A percentile compares a stretch with the other conserved stretches of the same genome.
Evolutionary conservation across 2,113 vertebrate genomes (phyloP).

Genomic region (Pao palembangensis): DNA sequence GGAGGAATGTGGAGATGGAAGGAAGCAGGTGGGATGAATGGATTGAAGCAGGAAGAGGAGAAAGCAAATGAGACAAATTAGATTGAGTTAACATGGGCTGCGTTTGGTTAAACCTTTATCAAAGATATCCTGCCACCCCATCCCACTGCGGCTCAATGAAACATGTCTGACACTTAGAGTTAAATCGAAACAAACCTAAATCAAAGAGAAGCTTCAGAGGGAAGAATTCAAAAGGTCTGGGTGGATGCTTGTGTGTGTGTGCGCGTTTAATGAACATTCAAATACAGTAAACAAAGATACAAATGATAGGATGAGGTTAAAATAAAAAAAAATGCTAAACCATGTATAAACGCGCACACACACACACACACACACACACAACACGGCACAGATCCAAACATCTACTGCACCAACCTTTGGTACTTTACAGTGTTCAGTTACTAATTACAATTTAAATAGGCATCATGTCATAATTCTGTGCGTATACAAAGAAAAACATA

Average conservation of each 20-base stretch:
- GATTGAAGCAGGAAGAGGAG: slow-evolving; percentile 41
- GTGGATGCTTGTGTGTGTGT: not conserved
- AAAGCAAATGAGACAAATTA: slow-evolving; percentile 67
- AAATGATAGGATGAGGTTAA: no score
- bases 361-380: no score
- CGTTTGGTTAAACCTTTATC: slow-evolving; percentile 81
- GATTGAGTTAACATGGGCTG: slow-evolving; percentile 65
- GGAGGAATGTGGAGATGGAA: slow-evolving; percentile 23
- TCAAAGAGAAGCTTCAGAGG: not conserved
- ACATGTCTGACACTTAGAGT: slow-evolving; percentile 15
- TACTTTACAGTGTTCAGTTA: no score
- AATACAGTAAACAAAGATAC: no score
- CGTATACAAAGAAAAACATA: no score
- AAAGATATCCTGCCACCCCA: slow-evolving; percentile 43
- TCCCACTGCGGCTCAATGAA: slow-evolving; percentile 64
- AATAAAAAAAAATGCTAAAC: no score
- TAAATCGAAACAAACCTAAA: not conserved
- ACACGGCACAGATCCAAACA: no score
- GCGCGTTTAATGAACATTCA: no score
- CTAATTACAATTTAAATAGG: no score
- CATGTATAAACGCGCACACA: no score
- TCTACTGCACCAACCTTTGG: no score
- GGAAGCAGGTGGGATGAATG: slow-evolving; percentile 43
- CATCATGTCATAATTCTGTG: no score
- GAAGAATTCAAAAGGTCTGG: not conserved